Conservation (phyloP, 2,888 invertebrate species). For the Rhamphomyia laevipes region DNA sequence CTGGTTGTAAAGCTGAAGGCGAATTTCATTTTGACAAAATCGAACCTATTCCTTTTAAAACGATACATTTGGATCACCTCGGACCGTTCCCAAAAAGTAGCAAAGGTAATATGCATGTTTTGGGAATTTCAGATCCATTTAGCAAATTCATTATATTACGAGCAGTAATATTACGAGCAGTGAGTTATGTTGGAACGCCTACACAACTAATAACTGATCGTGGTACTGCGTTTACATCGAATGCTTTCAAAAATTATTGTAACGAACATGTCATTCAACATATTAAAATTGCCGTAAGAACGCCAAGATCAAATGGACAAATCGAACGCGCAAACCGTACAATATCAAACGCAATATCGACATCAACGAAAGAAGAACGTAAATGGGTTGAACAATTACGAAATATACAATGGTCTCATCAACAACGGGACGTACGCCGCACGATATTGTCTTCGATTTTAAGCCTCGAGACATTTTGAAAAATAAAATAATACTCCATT, state of each 20-base stretch:
- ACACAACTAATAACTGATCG: constrained; percentile 11
- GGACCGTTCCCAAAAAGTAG: too few species aligned
- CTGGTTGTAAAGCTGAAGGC: too few species aligned
- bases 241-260: constrained; percentile 17
- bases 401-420: constrained; percentile 14
- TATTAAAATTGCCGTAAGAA: constrained; percentile 17
- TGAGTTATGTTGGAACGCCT: too few species aligned
- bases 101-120: too few species aligned
- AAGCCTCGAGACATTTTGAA: not conserved
- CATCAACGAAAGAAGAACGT: constrained; percentile 8
- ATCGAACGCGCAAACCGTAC: constrained; percentile 13
- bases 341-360: not conserved
- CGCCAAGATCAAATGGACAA: constrained; percentile 16
- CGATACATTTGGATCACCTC: too few species aligned
- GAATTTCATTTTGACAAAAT: too few species aligned
- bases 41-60: too few species aligned
- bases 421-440: constrained; percentile 12
- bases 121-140: too few species aligned
- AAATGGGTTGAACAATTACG: constrained; percentile 12
- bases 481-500: too few species aligned
- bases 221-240: constrained; percentile 20
- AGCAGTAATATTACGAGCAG: too few species aligned
- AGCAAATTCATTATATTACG: too few species aligned
- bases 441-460: constrained; percentile 15
- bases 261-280: constrained; percentile 16